Evolutionary conservation across 2,113 vertebrate species (phyloP).

Genomic region (Microcebus griseorufus): DNA sequence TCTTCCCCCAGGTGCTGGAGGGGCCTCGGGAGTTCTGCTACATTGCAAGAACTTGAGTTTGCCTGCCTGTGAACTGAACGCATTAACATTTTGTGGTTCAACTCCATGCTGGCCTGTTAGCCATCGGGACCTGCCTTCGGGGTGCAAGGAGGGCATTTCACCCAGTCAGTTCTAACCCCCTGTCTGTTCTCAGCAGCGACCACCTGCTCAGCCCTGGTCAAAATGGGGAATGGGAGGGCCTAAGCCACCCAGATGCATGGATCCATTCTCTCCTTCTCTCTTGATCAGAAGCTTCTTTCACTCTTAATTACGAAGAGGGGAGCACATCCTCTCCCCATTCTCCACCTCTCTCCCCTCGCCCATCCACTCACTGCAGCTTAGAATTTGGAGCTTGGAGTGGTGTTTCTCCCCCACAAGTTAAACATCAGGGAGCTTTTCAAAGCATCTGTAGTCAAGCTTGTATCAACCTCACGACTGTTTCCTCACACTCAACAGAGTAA

Average conservation of each 20-base stretch:
- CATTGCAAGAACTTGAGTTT: not conserved
- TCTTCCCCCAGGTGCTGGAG: slow-evolving; percentile 63
- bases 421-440: slow-evolving; percentile 7
- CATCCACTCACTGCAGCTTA: fast-evolving
- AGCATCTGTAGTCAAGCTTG: not conserved
- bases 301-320: not conserved
- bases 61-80: not conserved
- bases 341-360: not conserved
- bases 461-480: not conserved
- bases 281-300: not conserved
- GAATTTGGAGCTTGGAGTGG: not conserved
- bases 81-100: slow-evolving; percentile 6
- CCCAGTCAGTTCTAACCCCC: fast-evolving
- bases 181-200: not conserved
- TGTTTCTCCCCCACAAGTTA: fast-evolving
- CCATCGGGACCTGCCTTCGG: not conserved
- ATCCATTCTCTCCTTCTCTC: not conserved
- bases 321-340: too few species aligned
- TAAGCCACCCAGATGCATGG: not conserved
- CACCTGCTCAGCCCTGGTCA: too few species aligned
- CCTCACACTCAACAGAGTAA: not conserved
- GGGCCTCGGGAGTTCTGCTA: slow-evolving; percentile 56
- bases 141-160: not conserved
- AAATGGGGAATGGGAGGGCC: not conserved
- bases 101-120: not conserved